Evolutionary conservation across 2,888 invertebrate species (phyloP).

Genomic region (Zaprionus obscuricornis): DNA sequence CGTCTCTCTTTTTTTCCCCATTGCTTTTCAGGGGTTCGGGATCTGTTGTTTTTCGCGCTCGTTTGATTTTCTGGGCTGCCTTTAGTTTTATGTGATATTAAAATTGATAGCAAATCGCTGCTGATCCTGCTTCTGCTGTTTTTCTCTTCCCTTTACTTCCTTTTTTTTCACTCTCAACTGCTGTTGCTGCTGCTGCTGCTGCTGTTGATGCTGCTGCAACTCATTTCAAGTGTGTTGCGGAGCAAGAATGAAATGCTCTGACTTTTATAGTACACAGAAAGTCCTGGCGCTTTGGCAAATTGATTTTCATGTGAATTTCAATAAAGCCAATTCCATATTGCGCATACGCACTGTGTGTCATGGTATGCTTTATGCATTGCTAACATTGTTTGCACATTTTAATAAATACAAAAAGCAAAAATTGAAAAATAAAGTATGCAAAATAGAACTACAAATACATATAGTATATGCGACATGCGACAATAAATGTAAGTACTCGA

Average conservation of each 20-base stretch:
- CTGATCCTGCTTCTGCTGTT: too few species aligned
- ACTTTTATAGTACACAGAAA: constrained; percentile 48
- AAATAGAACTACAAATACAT: constrained; percentile 1
- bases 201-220: constrained; percentile 30
- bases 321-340: constrained; percentile 70
- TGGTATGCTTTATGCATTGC: constrained; percentile 46
- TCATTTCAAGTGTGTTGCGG: constrained; percentile 53
- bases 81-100: constrained; percentile 77
- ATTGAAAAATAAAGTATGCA: not conserved
- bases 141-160: too few species aligned
- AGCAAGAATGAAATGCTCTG: constrained; percentile 13
- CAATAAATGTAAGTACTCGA: too few species aligned
- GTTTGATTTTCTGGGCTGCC: constrained; percentile 55
- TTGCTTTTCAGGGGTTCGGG: constrained; percentile 2
- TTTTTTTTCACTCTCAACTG: too few species aligned
- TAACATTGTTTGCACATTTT: constrained; percentile 21
- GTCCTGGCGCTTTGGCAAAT: constrained; percentile 55
- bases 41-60: constrained; percentile 67
- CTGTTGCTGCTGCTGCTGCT: constrained; percentile 56
- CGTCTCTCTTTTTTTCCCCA: not conserved
- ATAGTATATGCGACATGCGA: too few species aligned
- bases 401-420: not conserved
- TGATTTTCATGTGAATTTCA: constrained; percentile 73
- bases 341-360: constrained; percentile 55
- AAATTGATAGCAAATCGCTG: constrained; percentile 76